These are phyloP conservation scores for Neomicropteryx cornuta DNA, from an alignment of 1,140 invertebrate species.

Conservation along the genomic window DNA sequence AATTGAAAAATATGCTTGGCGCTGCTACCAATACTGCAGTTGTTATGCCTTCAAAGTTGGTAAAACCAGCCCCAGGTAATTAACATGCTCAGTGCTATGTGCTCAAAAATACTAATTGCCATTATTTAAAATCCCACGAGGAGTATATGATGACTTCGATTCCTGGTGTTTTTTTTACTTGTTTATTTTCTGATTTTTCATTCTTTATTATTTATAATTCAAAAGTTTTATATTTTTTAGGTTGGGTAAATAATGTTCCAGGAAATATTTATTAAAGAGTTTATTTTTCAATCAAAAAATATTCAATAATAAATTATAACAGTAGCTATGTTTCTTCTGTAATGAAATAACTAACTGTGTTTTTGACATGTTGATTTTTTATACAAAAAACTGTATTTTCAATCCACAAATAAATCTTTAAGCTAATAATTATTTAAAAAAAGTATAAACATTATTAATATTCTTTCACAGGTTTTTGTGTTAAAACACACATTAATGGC, in stretches of 20 bases:
- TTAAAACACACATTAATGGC: slow-evolving; percentile 63
- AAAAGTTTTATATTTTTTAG: background rate
- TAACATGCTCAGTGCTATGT: slow-evolving; percentile 3
- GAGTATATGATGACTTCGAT: background rate
- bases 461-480: slow-evolving; percentile 59
- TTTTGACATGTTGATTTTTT: slow-evolving; percentile 5
- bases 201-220: background rate
- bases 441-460: slow-evolving; percentile 3
- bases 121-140: background rate
- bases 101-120: background rate
- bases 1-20: slow-evolving; percentile 30
- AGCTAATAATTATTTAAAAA: background rate
- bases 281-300: background rate
- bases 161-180: background rate
- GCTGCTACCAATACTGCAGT: slow-evolving; percentile 15
- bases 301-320: background rate
- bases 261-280: background rate
- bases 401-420: background rate
- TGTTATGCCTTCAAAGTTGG: slow-evolving; percentile 24
- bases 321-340: background rate
- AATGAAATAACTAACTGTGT: slow-evolving; percentile 1
- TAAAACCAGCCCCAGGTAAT: slow-evolving; percentile 29
- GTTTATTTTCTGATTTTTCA: background rate
- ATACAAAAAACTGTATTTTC: background rate
- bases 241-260: background rate